phyloP scores from a whole-genome alignment of 1,140 invertebrate species.

The Tetraneura akinire region DNA sequence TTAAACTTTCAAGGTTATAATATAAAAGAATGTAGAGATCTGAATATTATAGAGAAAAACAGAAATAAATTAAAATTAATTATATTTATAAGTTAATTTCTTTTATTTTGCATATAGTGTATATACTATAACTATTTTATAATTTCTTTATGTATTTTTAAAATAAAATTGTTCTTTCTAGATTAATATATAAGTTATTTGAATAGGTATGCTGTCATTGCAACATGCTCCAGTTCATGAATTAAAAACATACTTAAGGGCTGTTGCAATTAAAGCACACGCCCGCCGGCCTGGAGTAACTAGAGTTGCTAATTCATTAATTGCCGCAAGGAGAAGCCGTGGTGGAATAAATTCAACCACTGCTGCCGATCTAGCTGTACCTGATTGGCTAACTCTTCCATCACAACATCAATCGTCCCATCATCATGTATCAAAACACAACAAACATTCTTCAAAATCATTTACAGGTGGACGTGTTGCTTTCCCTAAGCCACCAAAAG shows the following conservation, averaged over 20 bases:
- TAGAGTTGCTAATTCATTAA: constrained; percentile 75
- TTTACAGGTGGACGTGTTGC: constrained; percentile 77
- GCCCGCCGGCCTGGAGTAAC: constrained; percentile 69
- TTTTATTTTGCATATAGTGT: too few species aligned
- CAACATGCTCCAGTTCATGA: constrained; percentile 28
- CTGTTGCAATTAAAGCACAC: constrained; percentile 16
- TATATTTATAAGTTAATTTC: too few species aligned
- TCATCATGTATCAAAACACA: constrained; percentile 26
- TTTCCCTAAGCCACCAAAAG: constrained; percentile 86
- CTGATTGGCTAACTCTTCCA: constrained; percentile 76
- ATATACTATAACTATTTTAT: too few species aligned
- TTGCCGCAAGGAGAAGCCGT: constrained; percentile 55
- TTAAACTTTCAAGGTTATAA: too few species aligned
- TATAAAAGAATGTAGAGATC: too few species aligned
- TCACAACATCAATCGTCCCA: constrained; percentile 12
- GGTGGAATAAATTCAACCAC: neutral
- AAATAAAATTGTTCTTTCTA: too few species aligned
- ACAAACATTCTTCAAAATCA: constrained; percentile 57
- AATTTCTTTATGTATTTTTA: too few species aligned
- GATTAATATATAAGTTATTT: too few species aligned
- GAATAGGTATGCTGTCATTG: constrained; percentile 47
- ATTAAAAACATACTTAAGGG: constrained; percentile 12
- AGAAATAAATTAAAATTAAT: too few species aligned
- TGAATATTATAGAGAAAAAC: too few species aligned
- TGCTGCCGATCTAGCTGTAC: constrained; percentile 61